Evolutionary conservation across 2,888 invertebrate species (phyloP).

Genomic region (Allygus modestus): DNA sequence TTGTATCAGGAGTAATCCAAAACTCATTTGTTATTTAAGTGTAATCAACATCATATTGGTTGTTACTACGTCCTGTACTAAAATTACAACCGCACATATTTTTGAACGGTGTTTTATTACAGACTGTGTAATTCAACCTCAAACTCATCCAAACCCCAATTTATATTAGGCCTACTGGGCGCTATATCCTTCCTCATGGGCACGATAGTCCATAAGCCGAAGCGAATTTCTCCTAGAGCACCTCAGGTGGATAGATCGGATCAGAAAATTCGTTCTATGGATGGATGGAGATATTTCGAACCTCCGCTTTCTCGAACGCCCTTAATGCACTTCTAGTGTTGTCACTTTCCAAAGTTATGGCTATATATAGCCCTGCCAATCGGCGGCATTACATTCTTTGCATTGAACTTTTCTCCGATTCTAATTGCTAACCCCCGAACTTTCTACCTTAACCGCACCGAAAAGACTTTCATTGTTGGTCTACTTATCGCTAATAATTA

Average conservation of each 20-base stretch:
- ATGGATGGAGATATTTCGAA: constrained; percentile 13
- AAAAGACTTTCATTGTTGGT: constrained; percentile 18
- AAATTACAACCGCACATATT: too few species aligned
- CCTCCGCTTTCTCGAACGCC: neutral
- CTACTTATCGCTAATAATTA: constrained; percentile 19
- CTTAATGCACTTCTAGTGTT: constrained; percentile 29
- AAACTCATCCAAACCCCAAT: too few species aligned
- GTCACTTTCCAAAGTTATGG: constrained; percentile 17
- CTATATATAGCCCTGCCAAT: constrained; percentile 14
- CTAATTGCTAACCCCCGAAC: constrained; percentile 27
- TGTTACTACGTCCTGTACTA: too few species aligned
- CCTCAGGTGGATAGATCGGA: neutral
- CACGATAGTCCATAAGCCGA: too few species aligned
- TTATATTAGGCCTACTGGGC: too few species aligned
- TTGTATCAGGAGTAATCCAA: too few species aligned
- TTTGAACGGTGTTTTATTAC: too few species aligned
- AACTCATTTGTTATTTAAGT: too few species aligned
- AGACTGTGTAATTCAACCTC: too few species aligned
- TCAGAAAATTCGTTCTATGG: neutral
- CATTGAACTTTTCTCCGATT: constrained; percentile 13
- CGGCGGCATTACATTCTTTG: neutral
- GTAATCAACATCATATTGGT: too few species aligned
- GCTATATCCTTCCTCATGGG: too few species aligned
- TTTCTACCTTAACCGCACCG: constrained; percentile 9
- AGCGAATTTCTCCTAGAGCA: neutral